Percentiles rank a stretch among this genome's conserved stretches.
Conservation (phyloP, 2,888 invertebrate species). For the Euzetes globulus region DNA sequence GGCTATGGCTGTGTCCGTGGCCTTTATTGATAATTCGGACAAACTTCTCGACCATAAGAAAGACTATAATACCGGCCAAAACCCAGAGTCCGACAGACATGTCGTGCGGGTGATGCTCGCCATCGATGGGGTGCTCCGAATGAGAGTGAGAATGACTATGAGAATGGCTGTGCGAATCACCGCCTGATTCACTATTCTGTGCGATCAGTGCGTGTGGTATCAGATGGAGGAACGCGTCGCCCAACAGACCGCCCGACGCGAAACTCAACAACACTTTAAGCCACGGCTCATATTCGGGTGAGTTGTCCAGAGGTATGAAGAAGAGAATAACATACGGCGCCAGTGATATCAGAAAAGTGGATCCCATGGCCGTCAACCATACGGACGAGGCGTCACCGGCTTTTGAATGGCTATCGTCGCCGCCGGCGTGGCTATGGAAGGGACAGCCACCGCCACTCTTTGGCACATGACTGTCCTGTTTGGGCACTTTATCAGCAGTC, state of each 20-base stretch:
- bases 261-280: conserved; percentile 84
- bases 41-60: conserved; percentile 84
- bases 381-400: conserved; percentile 38
- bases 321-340: conserved; percentile 89
- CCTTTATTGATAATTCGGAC: conserved; percentile 75
- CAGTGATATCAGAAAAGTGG: conserved; percentile 86
- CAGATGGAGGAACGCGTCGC: conserved; percentile 96
- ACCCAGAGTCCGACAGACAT: conserved; percentile 91
- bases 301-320: conserved; percentile 82
- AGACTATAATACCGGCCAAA: conserved; percentile 81
- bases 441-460: conserved; percentile 37
- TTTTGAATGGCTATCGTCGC: conserved; percentile 37
- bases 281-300: conserved; percentile 70
- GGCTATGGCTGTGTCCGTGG: conserved; percentile 64
- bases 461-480: conserved; percentile 37
- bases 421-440: conserved; percentile 38
- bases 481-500: conserved; percentile 20
- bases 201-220: conserved; percentile 76
- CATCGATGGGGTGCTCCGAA: conserved; percentile 47
- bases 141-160: conserved; percentile 46
- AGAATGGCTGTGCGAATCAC: conserved; percentile 49
- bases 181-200: conserved; percentile 12
- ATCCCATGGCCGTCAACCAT: conserved; percentile 49
- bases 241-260: conserved; percentile 89
- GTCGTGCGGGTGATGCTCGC: conserved; percentile 48